Evolutionary conservation across 2,113 vertebrate genomes (phyloP).

Genomic region (Anoplopoma fimbria): DNA sequence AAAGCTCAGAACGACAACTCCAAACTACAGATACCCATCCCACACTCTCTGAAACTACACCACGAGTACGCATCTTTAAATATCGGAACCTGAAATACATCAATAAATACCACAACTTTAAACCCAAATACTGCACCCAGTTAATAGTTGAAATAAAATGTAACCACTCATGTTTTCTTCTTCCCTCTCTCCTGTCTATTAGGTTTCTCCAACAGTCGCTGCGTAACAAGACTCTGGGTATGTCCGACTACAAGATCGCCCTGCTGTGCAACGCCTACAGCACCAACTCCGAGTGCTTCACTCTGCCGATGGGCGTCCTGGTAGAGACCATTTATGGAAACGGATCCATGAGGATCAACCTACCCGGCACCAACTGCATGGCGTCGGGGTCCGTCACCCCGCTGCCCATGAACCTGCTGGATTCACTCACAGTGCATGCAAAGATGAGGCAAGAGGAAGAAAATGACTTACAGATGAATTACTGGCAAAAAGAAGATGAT

Average conservation of each 20-base stretch:
- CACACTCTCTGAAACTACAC: slow-evolving; percentile 96
- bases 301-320: slow-evolving; percentile 96
- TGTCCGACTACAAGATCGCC: slow-evolving; percentile 99
- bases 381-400: slow-evolving; percentile 95
- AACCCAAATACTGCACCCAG: not conserved
- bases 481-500: not conserved
- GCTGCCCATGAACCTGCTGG: slow-evolving; percentile 96
- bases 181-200: not conserved
- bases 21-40: slow-evolving; percentile 97
- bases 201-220: slow-evolving; percentile 98
- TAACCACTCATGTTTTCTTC: not conserved
- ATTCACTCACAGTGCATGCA: slow-evolving; percentile 97
- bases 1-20: slow-evolving; percentile 98
- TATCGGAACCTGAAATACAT: not conserved
- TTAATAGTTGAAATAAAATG: not conserved
- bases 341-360: slow-evolving; percentile 90
- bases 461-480: not conserved
- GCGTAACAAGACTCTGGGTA: slow-evolving; percentile 95
- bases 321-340: slow-evolving; percentile 99
- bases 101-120: not conserved
- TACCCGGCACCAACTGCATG: slow-evolving; percentile 95
- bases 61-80: slow-evolving; percentile 88
- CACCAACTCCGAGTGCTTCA: slow-evolving; percentile 98
- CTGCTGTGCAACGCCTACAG: slow-evolving; percentile 98
- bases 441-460: slow-evolving; percentile 92